Conservation (phyloP, 2,797 vertebrate genomes). For the Halcyon chelicuti region DNA sequence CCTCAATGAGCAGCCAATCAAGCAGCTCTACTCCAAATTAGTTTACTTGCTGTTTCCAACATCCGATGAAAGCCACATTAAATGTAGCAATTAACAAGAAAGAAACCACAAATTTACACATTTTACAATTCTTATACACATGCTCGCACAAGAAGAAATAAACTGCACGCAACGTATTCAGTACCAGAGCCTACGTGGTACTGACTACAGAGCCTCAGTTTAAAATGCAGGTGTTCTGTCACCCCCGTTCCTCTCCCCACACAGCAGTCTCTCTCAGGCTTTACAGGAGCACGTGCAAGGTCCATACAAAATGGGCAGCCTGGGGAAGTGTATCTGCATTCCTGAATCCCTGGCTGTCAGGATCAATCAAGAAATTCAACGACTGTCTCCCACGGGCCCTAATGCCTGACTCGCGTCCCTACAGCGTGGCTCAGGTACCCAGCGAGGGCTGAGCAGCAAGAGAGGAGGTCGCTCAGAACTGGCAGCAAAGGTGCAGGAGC, state of each 20-base stretch:
- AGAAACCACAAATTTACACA: background rate
- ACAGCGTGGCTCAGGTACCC: fast-evolving
- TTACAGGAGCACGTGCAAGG: fast-evolving
- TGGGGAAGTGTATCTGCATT: too few species aligned
- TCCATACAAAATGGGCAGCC: too few species aligned
- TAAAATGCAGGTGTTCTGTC: fast-evolving
- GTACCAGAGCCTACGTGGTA: background rate
- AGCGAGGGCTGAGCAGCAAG: fast-evolving
- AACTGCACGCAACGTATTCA: fast-evolving
- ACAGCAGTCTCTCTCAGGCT: too few species aligned
- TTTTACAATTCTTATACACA: background rate
- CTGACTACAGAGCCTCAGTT: background rate
- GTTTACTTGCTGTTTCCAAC: background rate
- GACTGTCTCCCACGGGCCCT: background rate
- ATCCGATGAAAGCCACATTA: background rate
- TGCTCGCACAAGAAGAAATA: background rate
- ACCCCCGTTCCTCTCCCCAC: too few species aligned
- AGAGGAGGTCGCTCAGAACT: fast-evolving
- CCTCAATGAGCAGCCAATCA: background rate
- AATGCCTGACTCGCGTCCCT: fast-evolving
- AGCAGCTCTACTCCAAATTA: background rate
- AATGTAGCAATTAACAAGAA: constrained; percentile 17
- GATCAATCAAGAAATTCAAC: background rate
- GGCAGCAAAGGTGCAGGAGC: fast-evolving
- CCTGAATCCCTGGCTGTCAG: fast-evolving